Evolutionary conservation across 2,888 invertebrate species (phyloP), one percentile per base, ranked within the genome.

Genomic region (Magallana nippona): DNA sequence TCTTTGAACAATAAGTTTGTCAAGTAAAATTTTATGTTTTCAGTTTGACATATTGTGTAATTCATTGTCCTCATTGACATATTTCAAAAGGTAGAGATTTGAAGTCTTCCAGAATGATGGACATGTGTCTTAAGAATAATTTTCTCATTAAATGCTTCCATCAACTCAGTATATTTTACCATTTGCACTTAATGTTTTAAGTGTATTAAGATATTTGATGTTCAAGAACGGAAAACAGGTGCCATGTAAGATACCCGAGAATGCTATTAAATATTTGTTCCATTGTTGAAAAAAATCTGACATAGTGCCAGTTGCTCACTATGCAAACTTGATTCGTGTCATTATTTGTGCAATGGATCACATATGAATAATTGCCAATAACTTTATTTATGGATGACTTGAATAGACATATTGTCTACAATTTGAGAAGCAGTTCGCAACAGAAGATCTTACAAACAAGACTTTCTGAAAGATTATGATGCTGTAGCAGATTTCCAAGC

Each of bases 281-380:
- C 60, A 60, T 17, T 8, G 60, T 60, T 60, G 10, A 60, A 60
- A 17, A 1, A 17, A 17, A 1, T 62, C 19, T n/a, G 19, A 62
- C 62, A 62, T 62, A 62, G 62, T 62, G 3, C 10, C 19, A n/a
- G 62, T 62, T 62, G 62, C 62, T 19, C 62, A 62, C 15, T 19
- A 62, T 62, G 19, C 62, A 62, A 62, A 62, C 19, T 62, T 62
- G 62, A 62, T 8, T 62, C 19, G 62, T 62, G 62, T 62, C 5
- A 62, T n/a, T 19, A n/a, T 62, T 22, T 3, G 19, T 62, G 62
- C 62, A 62, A 62, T 62, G 62, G 8, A 19, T 19, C 62, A 62
- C 3, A 22, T 62, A 8, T 22, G 62, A 62, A 5, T 62, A 62
- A 62, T 8, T 62, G 62, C 19, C 62, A 62, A 0, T 62, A 22